Evolutionary conservation across 2,113 vertebrate genomes (phyloP).

Genomic region (Sminthopsis crassicaudata): DNA sequence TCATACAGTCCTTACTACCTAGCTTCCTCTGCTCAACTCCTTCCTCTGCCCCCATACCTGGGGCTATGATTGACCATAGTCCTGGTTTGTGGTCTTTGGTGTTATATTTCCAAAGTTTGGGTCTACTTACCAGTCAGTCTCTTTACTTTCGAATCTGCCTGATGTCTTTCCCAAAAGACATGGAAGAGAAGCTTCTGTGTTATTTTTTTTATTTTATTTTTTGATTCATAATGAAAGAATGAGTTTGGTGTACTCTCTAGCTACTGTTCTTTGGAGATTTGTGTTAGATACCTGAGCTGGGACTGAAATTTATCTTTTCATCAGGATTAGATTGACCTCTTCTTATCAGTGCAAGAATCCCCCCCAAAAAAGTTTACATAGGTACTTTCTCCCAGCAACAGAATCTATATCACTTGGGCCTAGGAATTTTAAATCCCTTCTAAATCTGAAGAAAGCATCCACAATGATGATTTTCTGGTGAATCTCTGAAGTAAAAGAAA

Average conservation of each 20-base stretch:
- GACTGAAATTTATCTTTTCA: constrained; percentile 50
- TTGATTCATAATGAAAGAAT: constrained; percentile 21
- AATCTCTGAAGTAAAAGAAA: background rate
- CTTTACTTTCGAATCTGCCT: constrained; percentile 9
- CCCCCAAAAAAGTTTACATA: constrained; percentile 1
- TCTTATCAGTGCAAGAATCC: constrained; percentile 11
- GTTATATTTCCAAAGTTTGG: constrained; percentile 11
- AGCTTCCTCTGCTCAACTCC: background rate
- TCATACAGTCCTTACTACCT: background rate
- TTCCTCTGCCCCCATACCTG: background rate
- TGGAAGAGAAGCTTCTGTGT: background rate
- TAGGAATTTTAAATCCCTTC: constrained; percentile 33
- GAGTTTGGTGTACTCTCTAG: background rate
- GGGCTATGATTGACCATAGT: background rate
- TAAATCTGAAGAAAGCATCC: constrained; percentile 1
- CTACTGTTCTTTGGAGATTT: constrained; percentile 27
- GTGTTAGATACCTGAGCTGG: background rate
- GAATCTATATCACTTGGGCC: background rate
- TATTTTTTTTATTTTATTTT: constrained; percentile 9
- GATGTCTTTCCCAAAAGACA: constrained; percentile 3
- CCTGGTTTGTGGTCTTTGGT: background rate
- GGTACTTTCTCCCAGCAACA: constrained; percentile 13
- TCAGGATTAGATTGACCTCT: constrained; percentile 44
- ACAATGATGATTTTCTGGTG: constrained; percentile 15
- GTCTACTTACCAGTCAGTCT: background rate